These are phyloP conservation scores for Pandion haliaetus DNA, from an alignment of 2,113 vertebrate genomes.

Conservation along the genomic window DNA sequence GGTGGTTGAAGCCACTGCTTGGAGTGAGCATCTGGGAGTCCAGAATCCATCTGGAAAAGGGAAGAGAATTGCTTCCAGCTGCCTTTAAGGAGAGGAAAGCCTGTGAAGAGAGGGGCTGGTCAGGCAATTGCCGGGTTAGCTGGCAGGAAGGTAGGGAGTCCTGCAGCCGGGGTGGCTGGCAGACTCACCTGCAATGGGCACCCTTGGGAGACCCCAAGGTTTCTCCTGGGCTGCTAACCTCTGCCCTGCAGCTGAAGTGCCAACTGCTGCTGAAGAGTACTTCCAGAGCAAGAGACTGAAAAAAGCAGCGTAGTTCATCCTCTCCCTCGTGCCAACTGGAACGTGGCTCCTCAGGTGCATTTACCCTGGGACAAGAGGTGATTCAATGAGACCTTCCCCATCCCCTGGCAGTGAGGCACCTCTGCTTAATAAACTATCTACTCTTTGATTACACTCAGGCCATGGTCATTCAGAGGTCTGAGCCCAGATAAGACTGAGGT, in stretches of 20 bases:
- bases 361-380: not conserved
- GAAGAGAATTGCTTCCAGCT: not conserved
- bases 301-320: rapidly evolving
- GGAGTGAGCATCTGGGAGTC: not conserved
- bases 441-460: not conserved
- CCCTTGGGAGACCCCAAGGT: not conserved
- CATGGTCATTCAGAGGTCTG: not conserved
- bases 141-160: not conserved
- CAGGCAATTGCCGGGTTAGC: not conserved
- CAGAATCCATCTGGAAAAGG: not conserved
- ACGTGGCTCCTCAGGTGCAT: not conserved
- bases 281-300: not conserved
- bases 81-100: not conserved
- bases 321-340: not conserved
- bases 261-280: not conserved
- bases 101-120: not conserved
- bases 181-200: not conserved
- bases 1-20: not conserved
- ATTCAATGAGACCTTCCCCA: not conserved
- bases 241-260: not conserved
- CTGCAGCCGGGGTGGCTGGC: not conserved
- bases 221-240: not conserved
- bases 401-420: not conserved
- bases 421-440: not conserved
- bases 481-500: not conserved